phyloP scores from a whole-genome alignment of 2,888 invertebrate species.

The Osmoderma eremita region DNA sequence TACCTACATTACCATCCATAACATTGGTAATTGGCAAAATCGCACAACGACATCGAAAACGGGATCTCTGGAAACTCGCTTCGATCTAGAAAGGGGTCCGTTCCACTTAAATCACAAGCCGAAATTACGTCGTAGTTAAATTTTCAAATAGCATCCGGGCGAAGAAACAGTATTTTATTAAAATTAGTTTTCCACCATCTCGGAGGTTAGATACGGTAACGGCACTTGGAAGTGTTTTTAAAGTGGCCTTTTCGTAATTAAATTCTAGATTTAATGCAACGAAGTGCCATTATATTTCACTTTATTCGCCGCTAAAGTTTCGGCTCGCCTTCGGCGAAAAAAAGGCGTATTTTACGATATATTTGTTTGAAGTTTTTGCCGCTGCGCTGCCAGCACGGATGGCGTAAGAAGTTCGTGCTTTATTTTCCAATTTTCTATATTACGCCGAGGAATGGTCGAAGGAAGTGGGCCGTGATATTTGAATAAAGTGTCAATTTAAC shows the following conservation, averaged over 20 bases:
- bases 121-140: slow-evolving; percentile 48
- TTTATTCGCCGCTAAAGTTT: slow-evolving; percentile 42
- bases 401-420: slow-evolving; percentile 15
- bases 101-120: slow-evolving; percentile 35
- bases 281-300: slow-evolving; percentile 49
- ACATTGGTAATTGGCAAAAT: neutral
- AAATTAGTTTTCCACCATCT: slow-evolving; percentile 44
- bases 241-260: slow-evolving; percentile 54
- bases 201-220: slow-evolving; percentile 51
- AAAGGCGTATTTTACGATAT: slow-evolving; percentile 35
- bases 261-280: slow-evolving; percentile 51
- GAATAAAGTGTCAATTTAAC: slow-evolving; percentile 2
- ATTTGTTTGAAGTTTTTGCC: slow-evolving; percentile 35
- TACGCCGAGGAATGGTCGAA: slow-evolving; percentile 3
- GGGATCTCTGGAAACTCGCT: too few species aligned
- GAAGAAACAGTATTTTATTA: slow-evolving; percentile 48
- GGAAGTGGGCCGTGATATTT: slow-evolving; percentile 9
- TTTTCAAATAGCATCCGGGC: slow-evolving; percentile 47
- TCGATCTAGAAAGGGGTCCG: slow-evolving; percentile 16
- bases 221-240: slow-evolving; percentile 53
- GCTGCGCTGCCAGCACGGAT: too few species aligned
- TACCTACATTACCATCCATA: too few species aligned
- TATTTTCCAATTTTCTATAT: slow-evolving; percentile 27
- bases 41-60: neutral
- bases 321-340: slow-evolving; percentile 23